A percentile compares a stretch with the other conserved stretches of the same genome.
Evolutionary conservation across 2,797 vertebrate species (phyloP).

Genomic region (Kryptopterus vitreolus): DNA sequence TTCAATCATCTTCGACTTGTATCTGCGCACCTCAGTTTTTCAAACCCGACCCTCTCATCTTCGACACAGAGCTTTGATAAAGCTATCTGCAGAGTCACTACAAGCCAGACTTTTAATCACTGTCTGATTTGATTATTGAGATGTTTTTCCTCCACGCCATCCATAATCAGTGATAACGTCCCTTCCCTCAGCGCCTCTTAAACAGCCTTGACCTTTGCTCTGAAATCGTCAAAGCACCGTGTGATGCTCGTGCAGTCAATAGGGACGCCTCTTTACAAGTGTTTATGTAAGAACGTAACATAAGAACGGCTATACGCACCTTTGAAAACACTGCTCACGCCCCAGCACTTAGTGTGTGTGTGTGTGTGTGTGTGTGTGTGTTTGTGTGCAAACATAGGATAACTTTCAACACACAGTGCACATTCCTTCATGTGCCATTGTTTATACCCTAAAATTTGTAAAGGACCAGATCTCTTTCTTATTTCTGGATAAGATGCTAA

Average conservation of each 20-base stretch:
- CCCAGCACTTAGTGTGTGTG: slow-evolving; percentile 19
- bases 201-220: slow-evolving; percentile 20
- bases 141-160: not conserved
- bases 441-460: slow-evolving; percentile 9
- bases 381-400: slow-evolving; percentile 27
- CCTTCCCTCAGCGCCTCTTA: not conserved
- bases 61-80: not conserved
- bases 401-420: slow-evolving; percentile 35
- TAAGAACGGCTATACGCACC: not conserved
- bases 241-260: not conserved
- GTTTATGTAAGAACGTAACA: not conserved
- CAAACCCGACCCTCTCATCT: not conserved
- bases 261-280: not conserved
- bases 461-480: not conserved
- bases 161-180: slow-evolving; percentile 5
- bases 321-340: not conserved
- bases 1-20: no score
- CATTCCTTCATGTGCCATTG: slow-evolving; percentile 38
- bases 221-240: not conserved
- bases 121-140: slow-evolving; percentile 8
- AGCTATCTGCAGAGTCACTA: not conserved
- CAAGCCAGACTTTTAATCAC: slow-evolving; percentile 3
- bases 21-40: not conserved
- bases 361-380: not conserved
- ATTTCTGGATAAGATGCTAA: not conserved